Evolutionary conservation across 2,113 vertebrate genomes (phyloP).

Genomic region (Scophthalmus maximus): DNA sequence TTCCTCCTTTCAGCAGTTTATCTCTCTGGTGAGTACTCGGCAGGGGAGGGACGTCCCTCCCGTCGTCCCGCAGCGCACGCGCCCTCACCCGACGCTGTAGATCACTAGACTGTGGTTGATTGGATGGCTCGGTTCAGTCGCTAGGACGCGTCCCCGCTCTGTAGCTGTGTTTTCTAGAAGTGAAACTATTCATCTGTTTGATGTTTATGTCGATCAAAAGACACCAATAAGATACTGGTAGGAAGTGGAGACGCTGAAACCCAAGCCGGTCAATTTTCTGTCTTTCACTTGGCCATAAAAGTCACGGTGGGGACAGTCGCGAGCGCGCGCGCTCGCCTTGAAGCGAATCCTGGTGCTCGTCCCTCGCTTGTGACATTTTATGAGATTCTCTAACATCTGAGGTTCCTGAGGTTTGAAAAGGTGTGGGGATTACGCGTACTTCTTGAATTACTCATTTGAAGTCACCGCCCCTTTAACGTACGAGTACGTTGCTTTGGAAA

Average conservation of each 20-base stretch:
- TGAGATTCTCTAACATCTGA: neutral
- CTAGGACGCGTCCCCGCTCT: conserved; percentile 28
- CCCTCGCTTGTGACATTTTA: neutral
- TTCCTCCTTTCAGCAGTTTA: conserved; percentile 93
- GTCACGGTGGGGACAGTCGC: neutral
- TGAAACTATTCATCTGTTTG: neutral
- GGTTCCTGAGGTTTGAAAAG: neutral
- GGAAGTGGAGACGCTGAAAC: neutral
- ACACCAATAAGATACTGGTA: neutral
- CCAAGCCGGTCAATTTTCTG: no score
- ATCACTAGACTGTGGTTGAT: conserved; percentile 61
- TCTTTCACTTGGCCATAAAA: neutral
- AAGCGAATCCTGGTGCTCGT: neutral
- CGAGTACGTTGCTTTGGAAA: neutral
- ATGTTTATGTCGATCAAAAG: neutral
- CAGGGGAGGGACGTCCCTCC: conserved; percentile 28
- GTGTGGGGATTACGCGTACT: neutral
- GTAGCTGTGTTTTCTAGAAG: conserved; percentile 12
- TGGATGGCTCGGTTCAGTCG: conserved; percentile 40
- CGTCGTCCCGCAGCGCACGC: conserved; percentile 51
- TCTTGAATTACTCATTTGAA: neutral
- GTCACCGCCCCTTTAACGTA: neutral
- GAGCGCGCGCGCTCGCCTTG: neutral
- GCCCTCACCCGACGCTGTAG: conserved; percentile 53
- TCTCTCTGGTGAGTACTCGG: conserved; percentile 95